Conservation (phyloP, 2,113 vertebrate genomes). For the Tamias sibiricus region DNA sequence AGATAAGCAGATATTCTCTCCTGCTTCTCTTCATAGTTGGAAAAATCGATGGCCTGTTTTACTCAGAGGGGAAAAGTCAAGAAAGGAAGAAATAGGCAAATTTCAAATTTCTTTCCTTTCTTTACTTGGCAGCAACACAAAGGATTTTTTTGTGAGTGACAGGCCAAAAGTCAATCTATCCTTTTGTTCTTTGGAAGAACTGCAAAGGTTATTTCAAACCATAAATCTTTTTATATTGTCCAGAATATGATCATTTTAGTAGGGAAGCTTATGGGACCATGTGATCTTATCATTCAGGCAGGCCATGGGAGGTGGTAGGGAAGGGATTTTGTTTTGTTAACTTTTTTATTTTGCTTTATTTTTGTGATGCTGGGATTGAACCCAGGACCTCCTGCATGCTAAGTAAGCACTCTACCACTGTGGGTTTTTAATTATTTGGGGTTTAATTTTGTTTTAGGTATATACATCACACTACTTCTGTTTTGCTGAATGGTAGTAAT, state of each 20-base stretch:
- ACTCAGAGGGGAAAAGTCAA: background rate
- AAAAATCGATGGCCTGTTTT: conserved; percentile 4
- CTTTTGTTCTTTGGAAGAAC: conserved; percentile 8
- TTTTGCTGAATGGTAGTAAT: background rate
- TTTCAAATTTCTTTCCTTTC: conserved; percentile 28
- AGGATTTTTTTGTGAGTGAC: conserved; percentile 30
- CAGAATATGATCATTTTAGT: background rate
- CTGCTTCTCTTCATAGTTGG: background rate
- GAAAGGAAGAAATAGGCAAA: conserved; percentile 15
- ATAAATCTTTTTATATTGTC: conserved; percentile 8
- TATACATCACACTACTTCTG: background rate
- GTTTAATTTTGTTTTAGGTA: conserved; percentile 26
- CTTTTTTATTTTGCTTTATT: background rate
- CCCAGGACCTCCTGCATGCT: background rate
- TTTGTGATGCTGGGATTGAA: background rate
- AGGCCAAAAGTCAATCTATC: conserved; percentile 44
- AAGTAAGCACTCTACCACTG: background rate
- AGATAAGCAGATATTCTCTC: background rate
- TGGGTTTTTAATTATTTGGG: background rate
- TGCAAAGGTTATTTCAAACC: conserved; percentile 3
- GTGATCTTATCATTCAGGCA: background rate
- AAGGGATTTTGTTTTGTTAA: background rate
- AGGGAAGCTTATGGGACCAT: background rate
- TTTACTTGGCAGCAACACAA: background rate
- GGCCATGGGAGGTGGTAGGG: background rate